Evolutionary conservation across 2,113 vertebrate genomes (phyloP), one percentile per base, ranked within the genome.

Genomic region (Epinephelus moara): DNA sequence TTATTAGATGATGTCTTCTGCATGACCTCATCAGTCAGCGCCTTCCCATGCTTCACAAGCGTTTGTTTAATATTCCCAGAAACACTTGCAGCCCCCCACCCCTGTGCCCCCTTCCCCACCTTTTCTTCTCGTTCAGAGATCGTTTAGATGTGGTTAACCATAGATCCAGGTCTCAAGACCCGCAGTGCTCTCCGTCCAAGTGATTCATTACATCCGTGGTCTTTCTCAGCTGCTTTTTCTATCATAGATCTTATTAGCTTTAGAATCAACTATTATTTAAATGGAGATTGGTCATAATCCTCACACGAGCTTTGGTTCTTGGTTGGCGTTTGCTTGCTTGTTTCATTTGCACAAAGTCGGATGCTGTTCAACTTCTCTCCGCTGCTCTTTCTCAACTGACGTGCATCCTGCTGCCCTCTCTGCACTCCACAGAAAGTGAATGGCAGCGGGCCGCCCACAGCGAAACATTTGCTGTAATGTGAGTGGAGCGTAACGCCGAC

Each of bases 91-190:
- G 70, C 59, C 60, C 37, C 70, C 77, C 14, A 13, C 47, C 78
- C 37, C 49, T 25, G 1, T 49, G 10, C 55, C 77, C 81, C 80
- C 75, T 4, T 75, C 72, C 66, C 82, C 70, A 83, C 81, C 80
- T 84, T 81, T 80, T 81, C 70, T 79, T 70, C 80, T 85, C 60
- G 60, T 81, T 84, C 70, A 57, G 75, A 80, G 83, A 70, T 86
- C 78, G 53, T 71, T 91, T 78, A 88, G 87, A 93, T 92, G 93
- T 91, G 89, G 92, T 93, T 92, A 88, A 94, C 85, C 85, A 40
- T 61, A 81, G 89, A 91, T 94, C 90, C 79, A 90, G 88, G 75
- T 90, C 87, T 78, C 78, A 69, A 84, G 77, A 89, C 81, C 82
- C 57, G 9, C 85, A 73, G 47, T 74, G 64, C 70, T 79, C 89